Base-by-base conservation (phyloP, 1,140 invertebrate species). In the Solenopsis fugax region DNA sequence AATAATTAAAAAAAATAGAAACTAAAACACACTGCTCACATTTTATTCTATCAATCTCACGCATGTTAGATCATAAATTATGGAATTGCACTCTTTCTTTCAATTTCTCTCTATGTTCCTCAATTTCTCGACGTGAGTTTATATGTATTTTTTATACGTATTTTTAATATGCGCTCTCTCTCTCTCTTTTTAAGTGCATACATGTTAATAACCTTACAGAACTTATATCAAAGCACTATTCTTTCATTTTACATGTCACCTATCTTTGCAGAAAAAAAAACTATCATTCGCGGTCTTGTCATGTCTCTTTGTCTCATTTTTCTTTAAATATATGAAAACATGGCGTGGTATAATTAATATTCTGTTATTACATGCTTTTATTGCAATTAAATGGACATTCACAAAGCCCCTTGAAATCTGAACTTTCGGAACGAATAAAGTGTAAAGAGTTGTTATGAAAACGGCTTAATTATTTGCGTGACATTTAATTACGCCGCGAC, bases 401-500 rank as follows among this genome's bases (percentile, higher is more conserved):
- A 73, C 80, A 84, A 84, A 73, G 80, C 37, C 41, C 37, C 54
- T 34, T 84, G 80, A 73, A 84, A 84, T 73, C 80, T 48, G 54
- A 82, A 58, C 24, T 58, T 12, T 37, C 24, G 24, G 37, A 58
- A 16, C 37, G 50, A 48, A 84, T 73, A 73, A 84, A 69, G 65
- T 69, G 21, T 69, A 69, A 84, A 84, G 80, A 84, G 52, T 72
- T 82, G 67, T 73, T 62, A 58, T 58, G 52, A 82, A 84, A 84
- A 52, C 54, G 54, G 54, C 69, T 69, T 56, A 73, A 84, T 84
- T 84, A 84, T 84, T 84, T 84, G 54, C 54, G 18, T 73, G 80
- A 84, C 80, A 75, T 84, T 84, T 84, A 84, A 84, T 84, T 84
- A 73, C 69, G n/a, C 54, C 12, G 37, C 16, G 37, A 50, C 29